A percentile compares a stretch with the other conserved stretches of the same genome.
Conservation (phyloP, 2,797 vertebrate species). For the Rhynchonycteris naso region DNA sequence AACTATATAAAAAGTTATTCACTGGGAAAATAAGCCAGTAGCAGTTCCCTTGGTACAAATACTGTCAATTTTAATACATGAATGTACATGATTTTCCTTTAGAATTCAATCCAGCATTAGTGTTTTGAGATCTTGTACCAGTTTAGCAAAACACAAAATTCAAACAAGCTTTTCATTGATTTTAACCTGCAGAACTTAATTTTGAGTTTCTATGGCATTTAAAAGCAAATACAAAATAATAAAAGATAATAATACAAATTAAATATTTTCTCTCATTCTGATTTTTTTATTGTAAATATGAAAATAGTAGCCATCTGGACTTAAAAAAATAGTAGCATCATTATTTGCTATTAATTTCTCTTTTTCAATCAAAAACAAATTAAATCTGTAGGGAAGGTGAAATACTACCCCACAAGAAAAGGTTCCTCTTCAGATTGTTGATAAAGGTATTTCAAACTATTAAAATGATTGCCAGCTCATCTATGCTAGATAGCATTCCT, state of each 20-base stretch:
- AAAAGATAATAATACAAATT: slow-evolving; percentile 28
- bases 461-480: background rate
- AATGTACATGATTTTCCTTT: background rate
- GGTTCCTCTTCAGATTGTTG: slow-evolving; percentile 41
- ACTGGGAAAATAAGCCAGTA: slow-evolving; percentile 28
- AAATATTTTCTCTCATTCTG: slow-evolving; percentile 30
- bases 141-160: slow-evolving; percentile 50
- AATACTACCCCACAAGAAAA: slow-evolving; percentile 48
- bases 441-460: slow-evolving; percentile 24
- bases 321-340: slow-evolving; percentile 51
- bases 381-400: slow-evolving; percentile 71
- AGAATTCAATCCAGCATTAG: background rate
- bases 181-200: slow-evolving; percentile 56
- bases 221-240: slow-evolving; percentile 35
- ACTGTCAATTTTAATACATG: slow-evolving; percentile 34
- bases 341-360: background rate
- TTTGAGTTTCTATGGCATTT: slow-evolving; percentile 49
- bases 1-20: background rate
- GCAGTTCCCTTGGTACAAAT: background rate
- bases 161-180: slow-evolving; percentile 51
- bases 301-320: slow-evolving; percentile 65
- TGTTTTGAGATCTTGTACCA: background rate
- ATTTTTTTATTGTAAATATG: slow-evolving; percentile 58
- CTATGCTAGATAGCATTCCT: background rate
- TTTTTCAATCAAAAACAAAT: slow-evolving; percentile 73